Evolutionary conservation across 2,113 vertebrate genomes (phyloP).

Genomic region (Sylvilagus bachmani): DNA sequence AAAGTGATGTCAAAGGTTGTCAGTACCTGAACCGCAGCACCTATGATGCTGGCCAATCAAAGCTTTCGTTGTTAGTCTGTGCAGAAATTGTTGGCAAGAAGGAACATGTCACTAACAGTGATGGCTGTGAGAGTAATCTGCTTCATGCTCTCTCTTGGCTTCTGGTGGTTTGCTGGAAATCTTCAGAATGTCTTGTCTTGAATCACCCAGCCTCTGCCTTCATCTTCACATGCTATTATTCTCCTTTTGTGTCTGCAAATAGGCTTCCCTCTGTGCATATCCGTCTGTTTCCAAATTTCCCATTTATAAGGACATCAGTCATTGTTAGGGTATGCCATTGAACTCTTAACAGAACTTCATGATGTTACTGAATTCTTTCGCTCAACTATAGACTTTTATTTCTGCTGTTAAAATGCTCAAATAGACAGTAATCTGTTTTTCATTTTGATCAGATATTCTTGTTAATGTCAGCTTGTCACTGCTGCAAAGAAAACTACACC

Average conservation of each 20-base stretch:
- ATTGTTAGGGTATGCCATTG: not conserved
- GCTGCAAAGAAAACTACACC: not conserved
- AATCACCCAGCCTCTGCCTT: not conserved
- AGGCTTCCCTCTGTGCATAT: not conserved
- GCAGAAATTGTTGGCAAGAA: not conserved
- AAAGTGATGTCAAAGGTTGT: not conserved
- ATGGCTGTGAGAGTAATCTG: not conserved
- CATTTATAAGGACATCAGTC: not conserved
- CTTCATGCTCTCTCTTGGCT: not conserved
- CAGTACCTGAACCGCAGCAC: not conserved
- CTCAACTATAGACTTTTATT: not conserved
- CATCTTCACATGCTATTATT: not conserved
- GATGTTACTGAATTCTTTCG: not conserved
- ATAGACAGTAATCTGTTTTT: not conserved
- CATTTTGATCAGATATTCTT: not conserved
- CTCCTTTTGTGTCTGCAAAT: not conserved
- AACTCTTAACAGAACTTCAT: not conserved
- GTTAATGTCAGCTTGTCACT: not conserved
- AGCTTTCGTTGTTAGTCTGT: not conserved
- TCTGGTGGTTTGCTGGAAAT: not conserved
- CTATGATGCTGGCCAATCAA: not conserved
- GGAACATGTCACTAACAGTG: not conserved
- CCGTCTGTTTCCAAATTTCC: not conserved
- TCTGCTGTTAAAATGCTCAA: not conserved
- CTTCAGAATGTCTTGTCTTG: not conserved